phyloP scores from a whole-genome alignment of 2,888 invertebrate species.

The Ceramica pisi region DNA sequence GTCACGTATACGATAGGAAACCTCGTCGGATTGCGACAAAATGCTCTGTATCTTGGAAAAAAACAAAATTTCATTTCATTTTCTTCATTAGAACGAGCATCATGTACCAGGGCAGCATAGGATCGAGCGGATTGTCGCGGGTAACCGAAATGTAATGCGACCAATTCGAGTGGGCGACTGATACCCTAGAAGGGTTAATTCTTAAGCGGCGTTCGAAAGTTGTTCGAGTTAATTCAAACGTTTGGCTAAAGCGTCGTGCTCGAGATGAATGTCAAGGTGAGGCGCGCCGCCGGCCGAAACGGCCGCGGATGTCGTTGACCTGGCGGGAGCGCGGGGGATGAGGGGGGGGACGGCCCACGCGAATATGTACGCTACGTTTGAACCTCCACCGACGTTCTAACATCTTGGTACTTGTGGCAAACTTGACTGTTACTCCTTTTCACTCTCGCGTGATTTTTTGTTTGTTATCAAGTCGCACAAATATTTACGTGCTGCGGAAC shows the following conservation, averaged over 20 bases:
- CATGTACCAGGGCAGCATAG: slow-evolving; percentile 74
- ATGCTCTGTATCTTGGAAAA: slow-evolving; percentile 39
- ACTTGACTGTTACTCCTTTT: slow-evolving; percentile 74
- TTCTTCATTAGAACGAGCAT: slow-evolving; percentile 70
- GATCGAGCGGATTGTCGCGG: slow-evolving; percentile 66
- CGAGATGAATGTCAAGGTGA: slow-evolving; percentile 91
- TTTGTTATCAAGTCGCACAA: slow-evolving; percentile 38
- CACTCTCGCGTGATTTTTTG: slow-evolving; percentile 66
- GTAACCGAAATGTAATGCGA: slow-evolving; percentile 67
- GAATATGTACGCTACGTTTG: slow-evolving; percentile 86
- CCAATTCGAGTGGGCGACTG: slow-evolving; percentile 70
- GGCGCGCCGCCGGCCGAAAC: slow-evolving; percentile 89
- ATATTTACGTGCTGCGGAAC: slow-evolving; percentile 28
- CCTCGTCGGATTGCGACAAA: slow-evolving; percentile 46
- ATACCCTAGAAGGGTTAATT: slow-evolving; percentile 68
- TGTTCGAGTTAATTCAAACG: slow-evolving; percentile 85
- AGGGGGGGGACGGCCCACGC: slow-evolving; percentile 87
- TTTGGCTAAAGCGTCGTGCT: slow-evolving; percentile 86
- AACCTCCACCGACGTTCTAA: slow-evolving; percentile 84
- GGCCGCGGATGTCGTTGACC: slow-evolving; percentile 88
- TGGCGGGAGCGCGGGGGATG: slow-evolving; percentile 73
- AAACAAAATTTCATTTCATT: slow-evolving; percentile 67
- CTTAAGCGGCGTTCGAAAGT: slow-evolving; percentile 74
- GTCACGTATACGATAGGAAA: slow-evolving; percentile 56
- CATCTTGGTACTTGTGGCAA: slow-evolving; percentile 83